Base-by-base conservation (phyloP, 2,797 vertebrate genomes). In the Chanos chanos region DNA sequence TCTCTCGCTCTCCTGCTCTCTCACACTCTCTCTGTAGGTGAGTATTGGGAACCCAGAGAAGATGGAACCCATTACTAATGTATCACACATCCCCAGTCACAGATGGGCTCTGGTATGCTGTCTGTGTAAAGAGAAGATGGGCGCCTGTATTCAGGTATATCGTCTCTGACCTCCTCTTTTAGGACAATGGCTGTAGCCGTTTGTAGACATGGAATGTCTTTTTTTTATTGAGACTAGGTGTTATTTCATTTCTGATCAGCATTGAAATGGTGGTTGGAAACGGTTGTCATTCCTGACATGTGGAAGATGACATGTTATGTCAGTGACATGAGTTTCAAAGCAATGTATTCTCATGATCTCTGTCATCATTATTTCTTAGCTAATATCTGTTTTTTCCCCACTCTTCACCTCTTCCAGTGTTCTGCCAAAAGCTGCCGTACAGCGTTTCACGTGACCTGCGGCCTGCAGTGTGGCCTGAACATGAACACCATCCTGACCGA, bases 41-140 rank as follows among this genome's bases (percentile, higher is more conserved):
- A 94, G 92, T 91, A 99, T 99, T 0, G 96, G 95, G 75, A 98
- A 94, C 69, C 96, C 97, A 0, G 97, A 99, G 86, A 99, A 98
- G 87, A 99, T 99, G 97, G 97, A 99, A 74, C 97, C 97, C 0
- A 97, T 99, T 79, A 98, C 95, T 25, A 98, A 97, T 68, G 90
- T 99, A 77, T 98, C 96, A 6, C 96, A 97, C 69, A 98, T 99
- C 77, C 97, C 96, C 78, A 94, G 92, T 80, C 97, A 93, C 75
- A 89, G 97, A 59, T 98, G 95, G 95, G 94, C 96, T 4, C 86
- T 99, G 25, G 85, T 95, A 67, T 99, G 97, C 89, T 97, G 94
- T 78, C 82, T 99, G 64, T 99, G 97, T 77, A 94, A 92, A 61
- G 95, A 99, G 76, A 96, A 97, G 79, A 87, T 91, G 0, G 97